These are phyloP conservation scores for Podiceps cristatus DNA, from an alignment of 2,113 vertebrate genomes.

Conservation along the genomic window DNA sequence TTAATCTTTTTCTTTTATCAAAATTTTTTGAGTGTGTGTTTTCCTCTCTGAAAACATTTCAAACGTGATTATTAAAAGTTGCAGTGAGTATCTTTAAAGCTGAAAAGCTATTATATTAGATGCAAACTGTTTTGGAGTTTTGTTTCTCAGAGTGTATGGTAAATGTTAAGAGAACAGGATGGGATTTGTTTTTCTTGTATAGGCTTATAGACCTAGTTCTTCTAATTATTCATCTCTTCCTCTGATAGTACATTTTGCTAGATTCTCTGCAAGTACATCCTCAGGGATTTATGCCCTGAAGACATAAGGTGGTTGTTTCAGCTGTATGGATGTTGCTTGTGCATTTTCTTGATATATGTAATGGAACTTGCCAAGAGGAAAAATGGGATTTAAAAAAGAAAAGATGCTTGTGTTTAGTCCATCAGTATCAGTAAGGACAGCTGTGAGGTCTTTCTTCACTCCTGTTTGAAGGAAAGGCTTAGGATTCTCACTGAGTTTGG, in stretches of 20 bases:
- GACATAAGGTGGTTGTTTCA: background rate
- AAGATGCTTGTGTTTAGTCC: background rate
- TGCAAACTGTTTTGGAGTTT: background rate
- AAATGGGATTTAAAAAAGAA: background rate
- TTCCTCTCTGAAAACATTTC: background rate
- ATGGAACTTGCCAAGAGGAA: background rate
- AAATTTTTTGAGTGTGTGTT: background rate
- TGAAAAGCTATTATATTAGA: background rate
- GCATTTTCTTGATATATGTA: background rate
- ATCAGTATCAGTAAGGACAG: background rate
- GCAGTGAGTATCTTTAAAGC: background rate
- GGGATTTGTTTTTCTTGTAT: background rate
- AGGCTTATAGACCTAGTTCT: background rate
- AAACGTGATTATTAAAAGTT: background rate
- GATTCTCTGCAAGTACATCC: background rate
- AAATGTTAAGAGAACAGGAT: background rate
- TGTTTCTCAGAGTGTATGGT: background rate
- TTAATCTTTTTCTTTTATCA: background rate
- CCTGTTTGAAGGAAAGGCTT: background rate
- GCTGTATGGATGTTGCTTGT: background rate
- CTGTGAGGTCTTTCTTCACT: background rate
- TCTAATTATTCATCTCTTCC: background rate
- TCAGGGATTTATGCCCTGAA: background rate
- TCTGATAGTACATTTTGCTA: background rate
- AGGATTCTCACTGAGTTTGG: background rate